These are phyloP conservation scores for Xylocampa areola DNA, from an alignment of 2,888 invertebrate species.

Conservation along the genomic window DNA sequence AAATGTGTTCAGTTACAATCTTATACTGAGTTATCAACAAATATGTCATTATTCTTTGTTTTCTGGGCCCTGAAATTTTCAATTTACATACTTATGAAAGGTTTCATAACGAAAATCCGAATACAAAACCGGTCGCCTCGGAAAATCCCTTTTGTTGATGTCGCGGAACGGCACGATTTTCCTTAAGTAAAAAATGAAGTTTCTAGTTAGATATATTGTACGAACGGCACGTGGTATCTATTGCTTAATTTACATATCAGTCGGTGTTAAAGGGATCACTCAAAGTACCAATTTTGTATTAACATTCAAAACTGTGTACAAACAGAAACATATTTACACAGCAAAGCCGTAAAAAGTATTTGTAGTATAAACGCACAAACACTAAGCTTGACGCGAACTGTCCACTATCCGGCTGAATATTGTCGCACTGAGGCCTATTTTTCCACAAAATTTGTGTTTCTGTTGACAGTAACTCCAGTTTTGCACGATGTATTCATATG, in stretches of 20 bases:
- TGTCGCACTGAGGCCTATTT: slow-evolving; percentile 25
- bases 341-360: slow-evolving; percentile 21
- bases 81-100: slow-evolving; percentile 80
- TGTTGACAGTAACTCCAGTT: slow-evolving; percentile 38
- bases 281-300: background rate
- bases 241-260: background rate
- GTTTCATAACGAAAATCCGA: slow-evolving; percentile 73
- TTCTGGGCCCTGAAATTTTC: slow-evolving; percentile 70
- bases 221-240: slow-evolving; percentile 3
- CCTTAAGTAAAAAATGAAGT: slow-evolving; percentile 58
- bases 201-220: slow-evolving; percentile 28
- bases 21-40: slow-evolving; percentile 69
- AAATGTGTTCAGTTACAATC: slow-evolving; percentile 59
- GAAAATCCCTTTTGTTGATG: slow-evolving; percentile 66
- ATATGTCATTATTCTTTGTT: slow-evolving; percentile 69
- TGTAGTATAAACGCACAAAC: slow-evolving; percentile 36
- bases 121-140: slow-evolving; percentile 68
- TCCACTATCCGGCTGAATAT: slow-evolving; percentile 31
- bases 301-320: slow-evolving; percentile 1
- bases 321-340: background rate
- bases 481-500: slow-evolving; percentile 26
- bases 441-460: slow-evolving; percentile 44
- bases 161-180: slow-evolving; percentile 57
- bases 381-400: slow-evolving; percentile 37
- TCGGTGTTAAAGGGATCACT: background rate